A percentile compares a stretch with the other conserved stretches of the same genome.
Conservation (phyloP, 2,888 invertebrate species). For the Pelosia muscerda region DNA sequence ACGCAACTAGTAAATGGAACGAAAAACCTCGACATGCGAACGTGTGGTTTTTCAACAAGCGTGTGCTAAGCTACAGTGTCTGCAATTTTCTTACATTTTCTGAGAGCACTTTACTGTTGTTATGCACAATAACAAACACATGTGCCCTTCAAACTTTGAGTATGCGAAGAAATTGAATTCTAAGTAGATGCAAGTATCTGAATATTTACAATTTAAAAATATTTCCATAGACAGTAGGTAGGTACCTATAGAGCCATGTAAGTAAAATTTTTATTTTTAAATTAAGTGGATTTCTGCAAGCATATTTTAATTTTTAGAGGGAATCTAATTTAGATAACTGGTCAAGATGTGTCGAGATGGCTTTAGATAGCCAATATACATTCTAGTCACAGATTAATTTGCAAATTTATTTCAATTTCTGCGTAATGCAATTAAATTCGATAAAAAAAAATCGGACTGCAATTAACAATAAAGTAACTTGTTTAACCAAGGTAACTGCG, state of each 20-base stretch:
- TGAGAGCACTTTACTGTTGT: constrained; percentile 1
- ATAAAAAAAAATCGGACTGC: too few relatives aligned
- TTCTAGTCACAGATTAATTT: too few relatives aligned
- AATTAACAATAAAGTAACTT: too few relatives aligned
- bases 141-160: not conserved
- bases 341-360: too few relatives aligned
- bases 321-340: too few relatives aligned
- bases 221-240: not conserved
- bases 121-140: not conserved
- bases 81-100: not conserved
- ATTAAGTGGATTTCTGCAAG: not conserved
- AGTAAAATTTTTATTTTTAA: not conserved
- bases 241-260: not conserved
- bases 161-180: not conserved
- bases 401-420: too few relatives aligned
- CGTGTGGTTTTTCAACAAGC: constrained; percentile 35
- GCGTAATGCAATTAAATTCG: too few relatives aligned
- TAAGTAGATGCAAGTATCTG: not conserved
- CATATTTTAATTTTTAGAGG: too few relatives aligned
- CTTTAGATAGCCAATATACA: too few relatives aligned
- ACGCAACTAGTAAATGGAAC: constrained; percentile 58
- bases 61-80: constrained; percentile 12
- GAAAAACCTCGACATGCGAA: constrained; percentile 55
- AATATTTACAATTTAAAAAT: too few relatives aligned
- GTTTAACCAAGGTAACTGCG: too few relatives aligned